These are phyloP conservation scores for Triops longicaudatus DNA, from an alignment of 1,140 invertebrate species.

Conservation along the genomic window DNA sequence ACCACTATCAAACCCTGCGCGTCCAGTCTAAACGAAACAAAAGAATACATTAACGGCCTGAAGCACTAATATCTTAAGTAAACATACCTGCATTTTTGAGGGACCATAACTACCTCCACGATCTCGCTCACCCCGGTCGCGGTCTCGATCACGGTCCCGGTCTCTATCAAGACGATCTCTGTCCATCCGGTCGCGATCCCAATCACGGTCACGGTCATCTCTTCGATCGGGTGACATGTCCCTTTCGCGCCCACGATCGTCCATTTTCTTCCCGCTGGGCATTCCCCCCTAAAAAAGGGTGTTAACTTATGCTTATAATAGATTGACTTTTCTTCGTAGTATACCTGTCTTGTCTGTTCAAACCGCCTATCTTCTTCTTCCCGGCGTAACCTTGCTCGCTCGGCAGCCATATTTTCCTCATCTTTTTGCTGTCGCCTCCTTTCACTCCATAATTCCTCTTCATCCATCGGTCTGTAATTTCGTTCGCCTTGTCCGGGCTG, in stretches of 20 bases:
- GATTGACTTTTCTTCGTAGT: background rate
- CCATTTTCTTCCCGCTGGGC: background rate
- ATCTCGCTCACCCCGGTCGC: slow-evolving; percentile 31
- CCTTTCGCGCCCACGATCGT: slow-evolving; percentile 20
- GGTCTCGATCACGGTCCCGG: slow-evolving; percentile 26
- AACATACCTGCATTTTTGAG: slow-evolving; percentile 26
- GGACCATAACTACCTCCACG: slow-evolving; percentile 31
- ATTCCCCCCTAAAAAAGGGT: background rate
- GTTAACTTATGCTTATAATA: no score
- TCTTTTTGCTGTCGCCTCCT: slow-evolving; percentile 53
- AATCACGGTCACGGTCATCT: slow-evolving; percentile 28
- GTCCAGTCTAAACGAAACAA: background rate
- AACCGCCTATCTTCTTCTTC: slow-evolving; percentile 72
- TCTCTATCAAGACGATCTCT: slow-evolving; percentile 24
- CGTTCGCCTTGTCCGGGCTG: slow-evolving; percentile 18
- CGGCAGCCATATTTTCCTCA: slow-evolving; percentile 60
- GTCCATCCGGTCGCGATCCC: slow-evolving; percentile 27
- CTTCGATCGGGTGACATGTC: background rate
- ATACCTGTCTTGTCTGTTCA: slow-evolving; percentile 40
- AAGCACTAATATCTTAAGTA: background rate
- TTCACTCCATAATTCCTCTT: slow-evolving; percentile 65
- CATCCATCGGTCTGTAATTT: slow-evolving; percentile 41
- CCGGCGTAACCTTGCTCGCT: slow-evolving; percentile 56
- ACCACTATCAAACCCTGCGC: slow-evolving; percentile 1
- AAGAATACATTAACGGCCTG: background rate